Percentiles rank a stretch among this genome's conserved stretches.
phyloP scores from a whole-genome alignment of 2,113 vertebrate species.

The Helogale parvula region DNA sequence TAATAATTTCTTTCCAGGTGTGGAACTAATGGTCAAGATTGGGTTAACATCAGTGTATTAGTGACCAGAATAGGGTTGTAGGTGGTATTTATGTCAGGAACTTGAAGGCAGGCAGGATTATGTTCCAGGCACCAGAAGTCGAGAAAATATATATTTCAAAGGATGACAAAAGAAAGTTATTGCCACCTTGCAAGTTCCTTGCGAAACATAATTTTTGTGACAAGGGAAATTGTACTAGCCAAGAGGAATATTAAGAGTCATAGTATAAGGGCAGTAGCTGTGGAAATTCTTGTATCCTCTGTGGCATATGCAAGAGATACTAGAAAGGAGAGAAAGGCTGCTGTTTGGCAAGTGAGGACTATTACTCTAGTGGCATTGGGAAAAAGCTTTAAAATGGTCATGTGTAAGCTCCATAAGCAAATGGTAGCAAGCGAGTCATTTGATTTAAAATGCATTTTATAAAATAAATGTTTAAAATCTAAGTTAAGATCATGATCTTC shows the following conservation, averaged over 20 bases:
- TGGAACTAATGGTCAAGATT: neutral
- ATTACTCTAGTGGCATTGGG: neutral
- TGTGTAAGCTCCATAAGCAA: neutral
- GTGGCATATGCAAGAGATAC: conserved; percentile 5
- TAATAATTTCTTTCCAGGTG: neutral
- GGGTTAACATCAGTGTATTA: neutral
- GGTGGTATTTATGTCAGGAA: conserved; percentile 9
- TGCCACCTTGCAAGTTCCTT: neutral
- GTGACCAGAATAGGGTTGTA: neutral
- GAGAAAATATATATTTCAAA: neutral
- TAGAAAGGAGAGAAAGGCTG: neutral
- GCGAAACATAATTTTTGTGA: neutral
- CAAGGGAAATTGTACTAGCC: neutral
- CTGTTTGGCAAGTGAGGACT: neutral
- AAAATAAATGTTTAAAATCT: neutral
- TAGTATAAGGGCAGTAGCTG: neutral
- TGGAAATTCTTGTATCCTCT: neutral
- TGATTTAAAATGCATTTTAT: neutral
- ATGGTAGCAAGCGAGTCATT: neutral
- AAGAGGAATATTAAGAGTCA: neutral
- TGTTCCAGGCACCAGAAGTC: neutral
- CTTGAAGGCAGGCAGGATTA: neutral
- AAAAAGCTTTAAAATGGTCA: neutral
- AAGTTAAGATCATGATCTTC: neutral
- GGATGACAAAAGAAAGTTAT: neutral